Evolutionary conservation across 2,888 invertebrate species (phyloP).

Genomic region (Lordiphosa fenestrarum): DNA sequence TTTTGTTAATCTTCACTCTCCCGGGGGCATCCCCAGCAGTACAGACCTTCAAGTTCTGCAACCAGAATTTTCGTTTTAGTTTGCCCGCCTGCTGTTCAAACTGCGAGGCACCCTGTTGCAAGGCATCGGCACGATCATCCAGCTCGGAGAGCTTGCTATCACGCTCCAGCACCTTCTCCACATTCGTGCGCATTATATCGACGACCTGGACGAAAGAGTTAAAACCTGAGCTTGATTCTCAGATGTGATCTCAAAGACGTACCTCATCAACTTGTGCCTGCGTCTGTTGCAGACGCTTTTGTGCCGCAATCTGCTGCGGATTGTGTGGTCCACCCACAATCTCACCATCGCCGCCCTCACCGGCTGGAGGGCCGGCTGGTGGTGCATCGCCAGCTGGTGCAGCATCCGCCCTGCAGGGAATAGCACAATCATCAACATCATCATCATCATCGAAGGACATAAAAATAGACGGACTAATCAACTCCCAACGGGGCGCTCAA

Average conservation of each 20-base stretch:
- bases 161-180: slow-evolving; percentile 96
- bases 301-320: slow-evolving; percentile 91
- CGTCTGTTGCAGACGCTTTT: slow-evolving; percentile 90
- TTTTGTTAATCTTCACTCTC: neutral
- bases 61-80: slow-evolving; percentile 98
- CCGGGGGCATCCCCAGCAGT: neutral
- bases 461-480: slow-evolving; percentile 49
- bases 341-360: slow-evolving; percentile 86
- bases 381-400: slow-evolving; percentile 79
- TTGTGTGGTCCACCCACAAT: slow-evolving; percentile 93
- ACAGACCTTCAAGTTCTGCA: slow-evolving; percentile 94
- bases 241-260: slow-evolving; percentile 7
- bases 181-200: slow-evolving; percentile 97
- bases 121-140: slow-evolving; percentile 96
- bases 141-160: slow-evolving; percentile 97
- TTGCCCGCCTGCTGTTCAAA: slow-evolving; percentile 98
- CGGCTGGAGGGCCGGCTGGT: slow-evolving; percentile 84
- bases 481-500: slow-evolving; percentile 61
- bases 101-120: slow-evolving; percentile 96
- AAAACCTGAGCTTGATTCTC: no score
- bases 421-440: slow-evolving; percentile 12
- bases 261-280: slow-evolving; percentile 93
- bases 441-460: slow-evolving; percentile 17
- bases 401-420: slow-evolving; percentile 76
- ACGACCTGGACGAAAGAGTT: slow-evolving; percentile 84